phyloP scores from a whole-genome alignment of 2,888 invertebrate genomes.

The Epinotia brunnichana region DNA sequence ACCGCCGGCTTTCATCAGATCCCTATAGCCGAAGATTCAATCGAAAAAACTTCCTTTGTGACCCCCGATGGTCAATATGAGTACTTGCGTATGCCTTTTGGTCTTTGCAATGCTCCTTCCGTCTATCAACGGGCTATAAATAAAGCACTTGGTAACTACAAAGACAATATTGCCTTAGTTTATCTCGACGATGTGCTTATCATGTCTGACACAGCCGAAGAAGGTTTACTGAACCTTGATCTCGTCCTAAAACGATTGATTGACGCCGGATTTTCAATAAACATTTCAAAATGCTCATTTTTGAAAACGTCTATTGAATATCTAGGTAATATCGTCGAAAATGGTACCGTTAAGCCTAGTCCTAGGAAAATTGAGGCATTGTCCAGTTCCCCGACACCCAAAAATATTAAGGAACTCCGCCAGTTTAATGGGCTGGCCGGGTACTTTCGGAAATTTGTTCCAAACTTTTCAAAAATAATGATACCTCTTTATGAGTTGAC shows the following conservation, averaged over 20 bases:
- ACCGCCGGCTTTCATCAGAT: constrained; percentile 39
- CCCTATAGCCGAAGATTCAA: constrained; percentile 30
- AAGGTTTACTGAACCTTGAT: constrained; percentile 34
- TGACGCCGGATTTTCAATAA: constrained; percentile 40
- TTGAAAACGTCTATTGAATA: constrained; percentile 43
- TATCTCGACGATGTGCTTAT: constrained; percentile 45
- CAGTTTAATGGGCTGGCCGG: constrained; percentile 48
- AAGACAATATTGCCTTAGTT: constrained; percentile 37
- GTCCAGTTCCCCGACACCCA: constrained; percentile 37
- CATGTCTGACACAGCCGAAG: constrained; percentile 31
- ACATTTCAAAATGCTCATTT: constrained; percentile 46
- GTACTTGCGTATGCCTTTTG: constrained; percentile 41
- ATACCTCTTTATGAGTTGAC: constrained; percentile 40
- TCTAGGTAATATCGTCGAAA: constrained; percentile 32
- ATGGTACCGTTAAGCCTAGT: constrained; percentile 37
- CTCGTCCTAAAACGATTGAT: constrained; percentile 29
- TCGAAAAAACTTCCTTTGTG: constrained; percentile 40
- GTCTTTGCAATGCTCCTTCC: constrained; percentile 42
- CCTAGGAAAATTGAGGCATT: constrained; percentile 40
- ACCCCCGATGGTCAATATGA: constrained; percentile 42
- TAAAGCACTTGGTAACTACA: constrained; percentile 32
- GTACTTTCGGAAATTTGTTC: constrained; percentile 47
- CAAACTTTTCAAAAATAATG: constrained; percentile 41
- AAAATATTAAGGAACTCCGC: constrained; percentile 46
- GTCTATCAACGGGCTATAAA: constrained; percentile 44